Percentiles rank a stretch among this genome's conserved stretches.
phyloP scores from a whole-genome alignment of 2,888 invertebrate species.

The Chironomus tentans region DNA sequence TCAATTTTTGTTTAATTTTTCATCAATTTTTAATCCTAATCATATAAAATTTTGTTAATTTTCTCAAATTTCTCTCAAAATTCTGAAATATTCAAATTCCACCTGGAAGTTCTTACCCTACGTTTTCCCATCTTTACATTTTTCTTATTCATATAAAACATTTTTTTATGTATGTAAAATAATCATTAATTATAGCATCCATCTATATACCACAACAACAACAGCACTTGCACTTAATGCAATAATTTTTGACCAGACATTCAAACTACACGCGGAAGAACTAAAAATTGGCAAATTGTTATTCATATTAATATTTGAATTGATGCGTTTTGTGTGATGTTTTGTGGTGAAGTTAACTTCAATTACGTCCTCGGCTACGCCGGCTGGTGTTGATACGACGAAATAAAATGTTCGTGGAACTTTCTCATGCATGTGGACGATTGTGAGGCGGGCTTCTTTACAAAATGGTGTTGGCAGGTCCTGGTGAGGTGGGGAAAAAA shows the following conservation, averaged over 20 bases:
- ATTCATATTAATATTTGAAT: background rate
- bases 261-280: background rate
- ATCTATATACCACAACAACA: background rate
- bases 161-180: no score
- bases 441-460: constrained; percentile 42
- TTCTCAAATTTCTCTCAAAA: no score
- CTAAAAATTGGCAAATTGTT: constrained; percentile 25
- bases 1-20: no score
- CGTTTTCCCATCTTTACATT: no score
- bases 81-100: no score
- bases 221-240: background rate
- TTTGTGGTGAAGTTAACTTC: constrained; percentile 42
- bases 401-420: constrained; percentile 42
- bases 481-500: constrained; percentile 31
- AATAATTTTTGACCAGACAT: no score
- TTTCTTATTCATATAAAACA: no score
- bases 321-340: constrained; percentile 35
- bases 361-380: constrained; percentile 41
- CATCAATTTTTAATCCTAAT: no score
- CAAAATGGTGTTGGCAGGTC: constrained; percentile 43
- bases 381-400: constrained; percentile 41
- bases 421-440: constrained; percentile 43
- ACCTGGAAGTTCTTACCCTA: no score
- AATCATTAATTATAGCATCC: no score
- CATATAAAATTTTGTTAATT: no score